Evolutionary conservation across 2,888 invertebrate genomes (phyloP).

Genomic region (Tiliacea citrago): DNA sequence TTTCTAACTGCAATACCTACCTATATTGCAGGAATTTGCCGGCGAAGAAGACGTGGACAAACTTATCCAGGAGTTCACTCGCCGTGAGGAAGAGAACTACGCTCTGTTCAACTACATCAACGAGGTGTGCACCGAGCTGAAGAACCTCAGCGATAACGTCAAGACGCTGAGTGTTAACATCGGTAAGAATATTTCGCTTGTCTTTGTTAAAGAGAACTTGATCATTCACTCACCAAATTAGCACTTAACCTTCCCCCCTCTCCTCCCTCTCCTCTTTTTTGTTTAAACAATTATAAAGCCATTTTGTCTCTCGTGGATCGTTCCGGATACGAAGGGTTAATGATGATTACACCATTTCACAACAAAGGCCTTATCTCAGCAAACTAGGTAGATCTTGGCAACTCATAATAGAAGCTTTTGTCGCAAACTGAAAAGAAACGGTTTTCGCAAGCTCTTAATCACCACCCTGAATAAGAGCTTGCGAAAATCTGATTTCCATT

Average conservation of each 20-base stretch:
- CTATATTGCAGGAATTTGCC: slow-evolving; percentile 86
- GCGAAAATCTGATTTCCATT: neutral
- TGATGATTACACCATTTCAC: neutral
- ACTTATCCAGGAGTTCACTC: slow-evolving; percentile 94
- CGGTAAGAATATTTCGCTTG: slow-evolving; percentile 79
- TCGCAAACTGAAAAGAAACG: neutral
- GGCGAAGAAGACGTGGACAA: slow-evolving; percentile 92
- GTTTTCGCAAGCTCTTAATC: neutral
- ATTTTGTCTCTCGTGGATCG: too few species aligned
- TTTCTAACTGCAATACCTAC: neutral
- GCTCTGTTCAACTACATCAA: slow-evolving; percentile 97
- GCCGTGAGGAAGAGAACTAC: slow-evolving; percentile 97
- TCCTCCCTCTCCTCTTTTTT: too few species aligned
- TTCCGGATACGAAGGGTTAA: too few species aligned
- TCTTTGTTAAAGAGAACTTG: neutral
- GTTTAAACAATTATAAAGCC: too few species aligned
- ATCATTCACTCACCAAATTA: neutral
- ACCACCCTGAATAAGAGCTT: neutral
- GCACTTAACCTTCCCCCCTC: neutral
- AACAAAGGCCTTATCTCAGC: too few species aligned
- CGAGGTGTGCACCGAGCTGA: slow-evolving; percentile 96
- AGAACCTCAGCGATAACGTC: slow-evolving; percentile 93
- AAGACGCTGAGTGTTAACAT: slow-evolving; percentile 92
- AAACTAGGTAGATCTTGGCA: too few species aligned
- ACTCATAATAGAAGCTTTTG: too few species aligned